A percentile compares a stretch with the other conserved stretches of the same genome.
Evolutionary conservation across 2,113 vertebrate species (phyloP).

Genomic region (Malurus alboscapulatus): DNA sequence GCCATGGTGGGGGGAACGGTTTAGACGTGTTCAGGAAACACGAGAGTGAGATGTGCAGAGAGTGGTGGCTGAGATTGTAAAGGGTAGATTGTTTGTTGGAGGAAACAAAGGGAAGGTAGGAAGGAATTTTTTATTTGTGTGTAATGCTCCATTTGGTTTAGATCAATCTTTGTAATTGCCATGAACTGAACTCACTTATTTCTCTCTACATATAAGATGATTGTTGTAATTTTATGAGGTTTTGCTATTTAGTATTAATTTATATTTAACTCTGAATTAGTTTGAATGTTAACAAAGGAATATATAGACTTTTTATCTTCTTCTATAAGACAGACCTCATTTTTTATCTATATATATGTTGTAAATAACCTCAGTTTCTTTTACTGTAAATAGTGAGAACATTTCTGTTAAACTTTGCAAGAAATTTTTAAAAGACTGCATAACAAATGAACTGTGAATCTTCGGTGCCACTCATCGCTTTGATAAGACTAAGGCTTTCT

Average conservation of each 20-base stretch:
- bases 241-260: background rate
- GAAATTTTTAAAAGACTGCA: background rate
- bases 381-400: background rate
- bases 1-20: rapidly evolving
- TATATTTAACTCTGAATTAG: background rate
- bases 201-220: rapidly evolving
- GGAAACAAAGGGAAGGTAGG: background rate
- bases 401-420: background rate
- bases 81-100: background rate
- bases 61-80: rapidly evolving
- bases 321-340: background rate
- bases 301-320: background rate
- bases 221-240: background rate
- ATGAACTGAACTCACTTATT: background rate
- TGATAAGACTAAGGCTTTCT: background rate
- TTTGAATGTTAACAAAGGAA: background rate
- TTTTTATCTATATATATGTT: background rate
- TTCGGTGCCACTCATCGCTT: background rate
- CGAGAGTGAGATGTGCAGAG: background rate
- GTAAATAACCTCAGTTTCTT: background rate
- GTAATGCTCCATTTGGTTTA: background rate
- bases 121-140: background rate
- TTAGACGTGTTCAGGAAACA: background rate
- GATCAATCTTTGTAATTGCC: background rate
- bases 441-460: background rate